Evolutionary conservation across 1,140 invertebrate genomes (phyloP), one percentile per base, ranked within the genome.

Genomic region (Dendroctonus ponderosae): DNA sequence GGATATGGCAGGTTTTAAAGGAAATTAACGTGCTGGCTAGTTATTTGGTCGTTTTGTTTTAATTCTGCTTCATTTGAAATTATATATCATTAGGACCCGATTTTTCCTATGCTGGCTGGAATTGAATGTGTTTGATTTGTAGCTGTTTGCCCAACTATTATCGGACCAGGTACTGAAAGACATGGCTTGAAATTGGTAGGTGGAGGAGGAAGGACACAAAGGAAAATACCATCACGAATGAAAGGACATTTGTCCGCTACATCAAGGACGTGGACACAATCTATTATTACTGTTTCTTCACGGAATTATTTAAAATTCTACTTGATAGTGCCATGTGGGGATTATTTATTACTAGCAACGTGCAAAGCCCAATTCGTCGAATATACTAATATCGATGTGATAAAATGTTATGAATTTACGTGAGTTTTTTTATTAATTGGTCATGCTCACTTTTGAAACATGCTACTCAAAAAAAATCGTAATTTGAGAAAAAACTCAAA

Each of bases 1-100:
- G 63, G 63, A 66, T 66, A 52, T 66, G 52, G 42, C 63, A 66
- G 46, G 63, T 66, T 52, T 59, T 52, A 52, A 52, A 66, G 63
- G 63, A 66, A 66, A 66, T 66, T 56, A 40, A 15, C 40, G n/a
- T 7, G 15, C 42, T 52, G 4, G n/a, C 6, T 52, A 7, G 37
- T 49, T 38, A 38, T 49, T 60, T 49, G 14, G 39, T 46, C 39
- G 37, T 14, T 38, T n/a, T 4, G 44, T 58, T 37, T 9, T 54
- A 54, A 9, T 14, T 51, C 7, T 51, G 7, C 9, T 51, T 57
- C 44, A 15, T 57, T 57, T 14, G 40, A 0, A 57, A 57, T 54
- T 54, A 54, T 54, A 12, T 54, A 54, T 54, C 52, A 54, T 54
- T 54, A 54, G 3, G 52, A 26, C 6, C 52, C 37, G 11, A 54